A percentile compares a stretch with the other conserved stretches of the same genome.
Evolutionary conservation across 2,797 vertebrate genomes (phyloP).

Genomic region (Anableps anableps): DNA sequence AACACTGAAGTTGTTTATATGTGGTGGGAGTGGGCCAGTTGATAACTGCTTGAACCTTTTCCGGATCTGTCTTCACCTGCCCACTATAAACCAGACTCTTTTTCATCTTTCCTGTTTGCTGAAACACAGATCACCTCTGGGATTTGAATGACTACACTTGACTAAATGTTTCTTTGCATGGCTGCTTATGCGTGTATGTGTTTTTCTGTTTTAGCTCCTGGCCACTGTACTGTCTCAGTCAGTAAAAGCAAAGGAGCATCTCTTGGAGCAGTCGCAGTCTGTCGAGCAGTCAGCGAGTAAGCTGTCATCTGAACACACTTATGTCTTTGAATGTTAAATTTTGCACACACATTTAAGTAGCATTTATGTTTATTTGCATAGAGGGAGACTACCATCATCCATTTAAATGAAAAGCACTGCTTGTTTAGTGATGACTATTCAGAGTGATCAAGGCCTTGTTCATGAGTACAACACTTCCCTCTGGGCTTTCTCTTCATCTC

Average conservation of each 20-base stretch:
- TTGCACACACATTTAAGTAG: background rate
- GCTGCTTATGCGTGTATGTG: constrained; percentile 27
- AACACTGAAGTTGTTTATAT: too few species aligned
- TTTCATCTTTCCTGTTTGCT: constrained; percentile 20
- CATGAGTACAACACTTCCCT: constrained; percentile 17
- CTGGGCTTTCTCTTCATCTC: constrained; percentile 13
- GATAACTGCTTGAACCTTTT: too few species aligned
- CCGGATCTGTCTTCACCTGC: too few species aligned
- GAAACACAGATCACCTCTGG: constrained; percentile 45
- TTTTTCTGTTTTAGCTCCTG: constrained; percentile 85
- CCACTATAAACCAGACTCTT: constrained; percentile 21
- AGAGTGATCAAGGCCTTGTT: constrained; percentile 28
- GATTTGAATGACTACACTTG: constrained; percentile 41
- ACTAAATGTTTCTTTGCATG: constrained; percentile 49
- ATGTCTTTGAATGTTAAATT: background rate
- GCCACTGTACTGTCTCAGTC: constrained; percentile 95
- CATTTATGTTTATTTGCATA: background rate
- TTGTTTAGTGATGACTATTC: constrained; percentile 16
- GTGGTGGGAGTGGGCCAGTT: too few species aligned
- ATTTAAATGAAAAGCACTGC: background rate
- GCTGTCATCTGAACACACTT: constrained; percentile 24
- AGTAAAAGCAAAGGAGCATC: constrained; percentile 92
- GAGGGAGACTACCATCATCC: background rate
- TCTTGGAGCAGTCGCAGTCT: constrained; percentile 90
- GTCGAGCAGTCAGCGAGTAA: constrained; percentile 89